Evolutionary conservation across 2,113 vertebrate genomes (phyloP).

Genomic region (Proteles cristata): DNA sequence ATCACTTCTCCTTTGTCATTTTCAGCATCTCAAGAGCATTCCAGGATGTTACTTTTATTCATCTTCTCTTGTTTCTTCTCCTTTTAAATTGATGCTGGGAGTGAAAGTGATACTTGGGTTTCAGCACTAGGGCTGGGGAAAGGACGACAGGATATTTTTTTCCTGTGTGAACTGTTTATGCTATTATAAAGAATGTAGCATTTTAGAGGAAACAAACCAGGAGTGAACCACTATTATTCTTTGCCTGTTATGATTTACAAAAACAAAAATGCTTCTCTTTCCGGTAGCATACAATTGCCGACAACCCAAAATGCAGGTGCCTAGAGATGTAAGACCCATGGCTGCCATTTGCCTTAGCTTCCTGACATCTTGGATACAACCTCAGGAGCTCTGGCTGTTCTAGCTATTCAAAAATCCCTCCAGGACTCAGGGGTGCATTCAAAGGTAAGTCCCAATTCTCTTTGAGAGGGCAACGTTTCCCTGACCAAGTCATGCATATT

Average conservation of each 20-base stretch:
- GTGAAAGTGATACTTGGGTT: background rate
- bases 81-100: background rate
- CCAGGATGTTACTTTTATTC: background rate
- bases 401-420: background rate
- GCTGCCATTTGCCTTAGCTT: background rate
- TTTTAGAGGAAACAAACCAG: background rate
- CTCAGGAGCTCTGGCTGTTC: background rate
- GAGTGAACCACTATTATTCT: conserved; percentile 8
- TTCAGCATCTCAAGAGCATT: background rate
- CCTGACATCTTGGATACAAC: background rate
- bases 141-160: background rate
- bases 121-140: background rate
- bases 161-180: background rate
- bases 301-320: background rate
- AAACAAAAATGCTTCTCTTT: background rate
- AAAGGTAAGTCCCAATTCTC: background rate
- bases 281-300: background rate
- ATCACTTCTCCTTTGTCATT: conserved; percentile 13
- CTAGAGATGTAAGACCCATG: background rate
- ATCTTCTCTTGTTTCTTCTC: background rate
- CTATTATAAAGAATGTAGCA: background rate
- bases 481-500: background rate
- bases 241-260: conserved; percentile 1
- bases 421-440: background rate
- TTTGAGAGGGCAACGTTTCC: background rate